These are phyloP conservation scores for Nipponacmea schrenckii DNA, from an alignment of 2,888 invertebrate genomes.

Conservation along the genomic window DNA sequence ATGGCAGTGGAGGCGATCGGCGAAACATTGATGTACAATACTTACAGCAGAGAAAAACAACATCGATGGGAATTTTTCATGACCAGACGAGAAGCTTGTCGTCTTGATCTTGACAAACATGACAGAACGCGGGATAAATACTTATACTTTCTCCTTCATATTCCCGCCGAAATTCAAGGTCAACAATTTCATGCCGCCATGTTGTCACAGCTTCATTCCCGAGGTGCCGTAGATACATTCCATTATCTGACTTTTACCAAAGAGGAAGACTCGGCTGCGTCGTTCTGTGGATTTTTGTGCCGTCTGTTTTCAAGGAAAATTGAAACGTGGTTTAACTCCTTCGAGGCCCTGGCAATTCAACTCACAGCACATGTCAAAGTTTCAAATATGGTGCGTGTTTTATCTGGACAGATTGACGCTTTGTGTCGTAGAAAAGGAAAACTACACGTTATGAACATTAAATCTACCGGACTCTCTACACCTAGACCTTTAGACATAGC, in stretches of 20 bases:
- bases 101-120: constrained; percentile 51
- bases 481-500: constrained; percentile 54
- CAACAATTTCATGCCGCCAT: constrained; percentile 49
- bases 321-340: constrained; percentile 51
- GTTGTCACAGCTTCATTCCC: constrained; percentile 39
- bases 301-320: constrained; percentile 52
- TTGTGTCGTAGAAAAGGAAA: constrained; percentile 41
- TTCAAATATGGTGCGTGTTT: constrained; percentile 52
- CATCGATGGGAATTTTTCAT: constrained; percentile 50
- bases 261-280: constrained; percentile 23
- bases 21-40: constrained; percentile 45
- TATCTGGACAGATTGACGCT: constrained; percentile 50
- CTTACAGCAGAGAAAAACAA: constrained; percentile 40
- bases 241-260: constrained; percentile 18
- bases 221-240: constrained; percentile 51
- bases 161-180: constrained; percentile 50
- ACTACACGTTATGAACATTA: constrained; percentile 47
- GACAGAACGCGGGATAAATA: constrained; percentile 47
- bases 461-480: constrained; percentile 51
- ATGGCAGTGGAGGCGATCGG: constrained; percentile 53
- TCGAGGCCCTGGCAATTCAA: constrained; percentile 51
- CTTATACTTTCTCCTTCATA: constrained; percentile 43
- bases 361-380: constrained; percentile 56
- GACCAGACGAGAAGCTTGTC: constrained; percentile 49
- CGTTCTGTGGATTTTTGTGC: constrained; percentile 49